Evolutionary conservation across 2,888 invertebrate species (phyloP).

Genomic region (Cosmia pyralina): DNA sequence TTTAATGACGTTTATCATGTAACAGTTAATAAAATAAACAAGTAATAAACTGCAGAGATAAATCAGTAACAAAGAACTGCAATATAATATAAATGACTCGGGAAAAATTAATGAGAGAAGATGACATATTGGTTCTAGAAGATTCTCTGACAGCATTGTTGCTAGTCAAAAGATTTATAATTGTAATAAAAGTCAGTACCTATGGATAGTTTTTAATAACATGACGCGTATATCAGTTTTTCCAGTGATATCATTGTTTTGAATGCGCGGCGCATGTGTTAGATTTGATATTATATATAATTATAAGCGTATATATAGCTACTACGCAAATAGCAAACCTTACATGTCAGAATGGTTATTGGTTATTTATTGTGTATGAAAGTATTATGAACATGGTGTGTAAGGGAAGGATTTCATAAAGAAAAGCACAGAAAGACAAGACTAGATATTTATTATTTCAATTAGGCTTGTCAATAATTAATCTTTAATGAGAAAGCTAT

Average conservation of each 20-base stretch:
- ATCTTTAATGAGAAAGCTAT: too few species aligned
- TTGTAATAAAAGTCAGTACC: slow-evolving; percentile 35
- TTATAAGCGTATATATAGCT: too few species aligned
- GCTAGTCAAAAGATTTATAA: slow-evolving; percentile 24
- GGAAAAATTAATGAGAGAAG: slow-evolving; percentile 3
- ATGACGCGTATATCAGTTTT: slow-evolving; percentile 47
- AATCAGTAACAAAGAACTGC: slow-evolving; percentile 20
- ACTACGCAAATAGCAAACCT: too few species aligned
- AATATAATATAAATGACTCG: slow-evolving; percentile 8
- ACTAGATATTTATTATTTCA: too few species aligned
- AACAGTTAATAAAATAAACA: slow-evolving; percentile 33
- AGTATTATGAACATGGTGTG: too few species aligned
- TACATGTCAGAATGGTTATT: too few species aligned
- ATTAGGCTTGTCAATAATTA: too few species aligned
- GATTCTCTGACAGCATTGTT: slow-evolving; percentile 17
- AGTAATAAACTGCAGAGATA: slow-evolving; percentile 7
- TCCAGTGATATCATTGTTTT: slow-evolving; percentile 63
- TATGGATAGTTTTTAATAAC: slow-evolving; percentile 43
- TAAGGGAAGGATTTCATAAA: too few species aligned
- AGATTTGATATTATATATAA: too few species aligned
- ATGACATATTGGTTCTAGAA: slow-evolving; percentile 29
- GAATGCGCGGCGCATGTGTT: slow-evolving; percentile 42
- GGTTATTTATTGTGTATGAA: too few species aligned
- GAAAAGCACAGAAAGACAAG: too few species aligned
- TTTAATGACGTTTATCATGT: slow-evolving; percentile 19